These are phyloP conservation scores for Naja naja DNA, from an alignment of 2,113 vertebrate genomes.

Conservation along the genomic window DNA sequence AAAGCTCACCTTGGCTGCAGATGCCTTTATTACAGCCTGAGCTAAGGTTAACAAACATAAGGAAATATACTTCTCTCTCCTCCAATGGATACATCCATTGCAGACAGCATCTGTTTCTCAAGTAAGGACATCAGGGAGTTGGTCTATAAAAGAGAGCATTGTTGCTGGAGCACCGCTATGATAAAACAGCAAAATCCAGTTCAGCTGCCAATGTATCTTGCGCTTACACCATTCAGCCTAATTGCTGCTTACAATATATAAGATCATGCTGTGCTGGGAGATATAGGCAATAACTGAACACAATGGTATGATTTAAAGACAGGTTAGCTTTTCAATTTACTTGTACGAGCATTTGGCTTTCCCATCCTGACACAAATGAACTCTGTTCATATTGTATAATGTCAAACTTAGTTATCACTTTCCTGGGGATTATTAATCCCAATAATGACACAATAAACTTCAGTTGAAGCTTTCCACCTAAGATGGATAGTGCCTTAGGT, in stretches of 20 bases:
- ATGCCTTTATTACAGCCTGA: neutral
- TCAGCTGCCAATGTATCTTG: slow-evolving; percentile 66
- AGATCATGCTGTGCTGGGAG: slow-evolving; percentile 69
- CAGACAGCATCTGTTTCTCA: slow-evolving; percentile 32
- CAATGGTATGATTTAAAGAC: slow-evolving; percentile 69
- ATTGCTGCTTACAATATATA: slow-evolving; percentile 72
- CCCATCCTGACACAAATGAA: slow-evolving; percentile 63
- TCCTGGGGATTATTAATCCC: slow-evolving; percentile 60
- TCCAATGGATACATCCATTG: neutral
- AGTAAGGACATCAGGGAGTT: slow-evolving; percentile 25
- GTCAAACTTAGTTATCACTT: slow-evolving; percentile 61
- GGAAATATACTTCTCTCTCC: neutral
- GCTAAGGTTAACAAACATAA: neutral
- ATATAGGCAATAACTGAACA: slow-evolving; percentile 66
- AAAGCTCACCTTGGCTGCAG: neutral
- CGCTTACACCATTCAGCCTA: slow-evolving; percentile 66
- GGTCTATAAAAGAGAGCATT: slow-evolving; percentile 36
- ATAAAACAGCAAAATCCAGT: slow-evolving; percentile 49
- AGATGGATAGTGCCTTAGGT: slow-evolving; percentile 29
- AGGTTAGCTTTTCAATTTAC: slow-evolving; percentile 65
- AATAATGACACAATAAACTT: slow-evolving; percentile 59
- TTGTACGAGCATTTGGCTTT: slow-evolving; percentile 68
- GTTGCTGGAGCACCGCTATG: slow-evolving; percentile 52
- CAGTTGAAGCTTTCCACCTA: slow-evolving; percentile 43
- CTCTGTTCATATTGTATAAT: slow-evolving; percentile 67